These are phyloP conservation scores for Mola mola DNA, from an alignment of 2,113 vertebrate genomes.

Conservation along the genomic window DNA sequence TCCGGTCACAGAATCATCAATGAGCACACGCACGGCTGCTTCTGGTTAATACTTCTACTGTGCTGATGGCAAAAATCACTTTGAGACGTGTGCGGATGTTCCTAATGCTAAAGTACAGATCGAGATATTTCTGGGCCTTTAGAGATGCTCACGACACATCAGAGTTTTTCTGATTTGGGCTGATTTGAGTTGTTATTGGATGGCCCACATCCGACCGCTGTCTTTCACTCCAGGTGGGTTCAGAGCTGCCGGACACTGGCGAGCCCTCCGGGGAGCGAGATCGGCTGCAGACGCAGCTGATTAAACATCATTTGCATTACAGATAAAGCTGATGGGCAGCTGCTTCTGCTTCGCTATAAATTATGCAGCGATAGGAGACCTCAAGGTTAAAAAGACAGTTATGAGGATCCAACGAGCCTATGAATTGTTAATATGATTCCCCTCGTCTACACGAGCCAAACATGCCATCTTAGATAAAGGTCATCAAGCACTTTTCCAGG, in stretches of 20 bases:
- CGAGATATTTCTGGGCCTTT: not conserved
- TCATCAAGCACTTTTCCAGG: constrained; percentile 30
- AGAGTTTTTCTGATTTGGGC: not conserved
- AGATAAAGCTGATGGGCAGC: constrained; percentile 69
- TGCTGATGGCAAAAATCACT: not conserved
- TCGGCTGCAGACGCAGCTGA: constrained; percentile 47
- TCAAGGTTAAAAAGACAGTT: constrained; percentile 72
- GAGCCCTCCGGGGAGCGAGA: constrained; percentile 2
- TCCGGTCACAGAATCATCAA: constrained; percentile 1
- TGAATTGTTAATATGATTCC: constrained; percentile 77
- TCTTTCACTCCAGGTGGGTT: constrained; percentile 20
- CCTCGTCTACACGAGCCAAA: constrained; percentile 47
- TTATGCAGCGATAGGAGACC: constrained; percentile 72
- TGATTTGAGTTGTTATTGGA: constrained; percentile 23
- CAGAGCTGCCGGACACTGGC: constrained; percentile 23
- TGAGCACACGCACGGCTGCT: constrained; percentile 4
- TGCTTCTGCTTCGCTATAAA: constrained; percentile 69
- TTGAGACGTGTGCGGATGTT: not conserved
- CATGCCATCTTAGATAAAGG: constrained; percentile 38
- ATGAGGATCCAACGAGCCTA: constrained; percentile 63
- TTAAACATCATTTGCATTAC: constrained; percentile 71
- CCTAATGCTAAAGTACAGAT: not conserved
- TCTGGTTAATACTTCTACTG: too few relatives aligned
- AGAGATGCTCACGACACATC: not conserved
- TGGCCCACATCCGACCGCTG: too few relatives aligned